Percentiles rank a stretch among this genome's conserved stretches.
Conservation (phyloP, 2,888 invertebrate genomes). For the Dasypolia templi region DNA sequence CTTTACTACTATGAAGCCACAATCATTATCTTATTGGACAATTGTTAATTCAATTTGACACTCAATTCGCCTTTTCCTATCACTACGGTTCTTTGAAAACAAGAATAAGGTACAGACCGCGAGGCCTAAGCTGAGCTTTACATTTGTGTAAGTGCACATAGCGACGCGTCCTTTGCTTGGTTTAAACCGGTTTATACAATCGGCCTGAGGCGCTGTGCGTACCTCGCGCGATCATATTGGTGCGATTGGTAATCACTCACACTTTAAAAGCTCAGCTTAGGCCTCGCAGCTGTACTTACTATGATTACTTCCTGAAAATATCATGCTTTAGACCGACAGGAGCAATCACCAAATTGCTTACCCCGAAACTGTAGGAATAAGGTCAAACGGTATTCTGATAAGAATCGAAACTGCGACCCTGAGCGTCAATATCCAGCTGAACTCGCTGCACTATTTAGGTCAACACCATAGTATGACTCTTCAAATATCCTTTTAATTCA, state of each 20-base stretch:
- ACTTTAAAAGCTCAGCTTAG: too few species aligned
- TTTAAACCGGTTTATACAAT: too few species aligned
- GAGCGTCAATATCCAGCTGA: background rate
- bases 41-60: background rate
- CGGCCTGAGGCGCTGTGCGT: too few species aligned
- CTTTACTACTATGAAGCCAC: background rate
- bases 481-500: slow-evolving; percentile 38
- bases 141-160: too few species aligned
- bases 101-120: background rate
- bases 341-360: slow-evolving; percentile 26
- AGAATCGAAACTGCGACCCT: slow-evolving; percentile 31
- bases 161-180: too few species aligned
- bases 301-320: background rate
- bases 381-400: slow-evolving; percentile 28
- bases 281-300: too few species aligned
- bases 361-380: slow-evolving; percentile 17
- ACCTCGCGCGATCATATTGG: too few species aligned
- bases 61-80: background rate
- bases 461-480: slow-evolving; percentile 23
- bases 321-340: background rate
- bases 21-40: background rate
- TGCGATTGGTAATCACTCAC: too few species aligned
- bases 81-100: background rate
- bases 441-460: slow-evolving; percentile 38
- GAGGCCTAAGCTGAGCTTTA: too few species aligned